Evolutionary conservation across 2,113 vertebrate genomes (phyloP), one percentile per base, ranked within the genome.

Genomic region (Pachycephala philippinensis): DNA sequence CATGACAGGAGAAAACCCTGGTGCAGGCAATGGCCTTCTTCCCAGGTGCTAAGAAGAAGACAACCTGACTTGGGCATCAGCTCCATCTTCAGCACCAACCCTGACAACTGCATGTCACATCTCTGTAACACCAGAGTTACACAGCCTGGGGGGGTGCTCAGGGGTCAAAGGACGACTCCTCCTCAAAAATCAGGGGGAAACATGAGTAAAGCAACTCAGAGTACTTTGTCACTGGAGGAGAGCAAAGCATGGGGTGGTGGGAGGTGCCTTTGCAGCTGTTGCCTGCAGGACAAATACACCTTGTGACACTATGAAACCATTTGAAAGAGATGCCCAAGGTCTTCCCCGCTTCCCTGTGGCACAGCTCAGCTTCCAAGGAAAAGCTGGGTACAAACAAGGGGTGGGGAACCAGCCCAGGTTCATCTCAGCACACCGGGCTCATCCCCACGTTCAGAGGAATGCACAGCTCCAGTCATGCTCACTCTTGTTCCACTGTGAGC

Each of bases 311-410:
- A 28, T 1, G 1, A 60, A n/a, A 50, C 35, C 33, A 42, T 4
- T 2, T 0, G 0, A 53, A 90, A 24, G 54, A 65, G 13, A 54
- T 0, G 1, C 27, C 19, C 0, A 2, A 65, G 37, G 24, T 57
- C 33, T 52, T 27, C 39, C 2, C 2, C 0, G 0, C 52, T 42
- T 64, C 49, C n/a, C 22, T 4, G 0, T 0, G 0, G 76, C 59
- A 69, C 31, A 31, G 63, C 9, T 19, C 59, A 49, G 37, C 54
- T 50, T 39, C 59, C 1, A 13, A 64, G 49, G 33, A 80, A 76
- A 50, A 79, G 22, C 22, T 6, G 2, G 47, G 49, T 13, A 35
- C 21, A 35, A 75, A n/a, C 1, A 2, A 40, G 27, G 39, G 1
- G 0, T 3, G 2, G 7, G 39, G 44, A 94, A 30, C n/a, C 54